These are phyloP conservation scores for Phaonia tiefii DNA, from an alignment of 2,888 invertebrate species.

Conservation along the genomic window DNA sequence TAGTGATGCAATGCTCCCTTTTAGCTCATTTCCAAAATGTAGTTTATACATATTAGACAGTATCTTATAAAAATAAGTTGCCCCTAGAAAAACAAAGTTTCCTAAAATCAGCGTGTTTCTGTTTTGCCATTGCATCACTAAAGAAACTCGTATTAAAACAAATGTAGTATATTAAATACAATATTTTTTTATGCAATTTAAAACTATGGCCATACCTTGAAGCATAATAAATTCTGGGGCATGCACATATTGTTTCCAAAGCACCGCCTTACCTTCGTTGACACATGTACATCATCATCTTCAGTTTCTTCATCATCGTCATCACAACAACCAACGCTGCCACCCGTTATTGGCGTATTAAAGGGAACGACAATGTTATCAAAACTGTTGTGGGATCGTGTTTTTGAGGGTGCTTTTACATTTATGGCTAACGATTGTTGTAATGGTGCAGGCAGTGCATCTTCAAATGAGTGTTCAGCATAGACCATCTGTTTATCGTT, in stretches of 20 bases:
- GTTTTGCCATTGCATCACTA: slow-evolving; percentile 57
- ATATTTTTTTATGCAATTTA: slow-evolving; percentile 74
- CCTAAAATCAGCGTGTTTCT: too few relatives aligned
- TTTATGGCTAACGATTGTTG: slow-evolving; percentile 59
- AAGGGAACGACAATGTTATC: slow-evolving; percentile 64
- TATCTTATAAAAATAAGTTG: too few relatives aligned
- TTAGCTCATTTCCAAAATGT: too few relatives aligned
- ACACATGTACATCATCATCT: slow-evolving; percentile 72
- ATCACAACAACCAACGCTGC: slow-evolving; percentile 24
- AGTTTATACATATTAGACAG: too few relatives aligned
- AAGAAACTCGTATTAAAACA: background rate
- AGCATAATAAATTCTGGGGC: slow-evolving; percentile 91
- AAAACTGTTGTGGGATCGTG: slow-evolving; percentile 64
- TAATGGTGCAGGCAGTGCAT: slow-evolving; percentile 62
- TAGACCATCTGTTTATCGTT: slow-evolving; percentile 31
- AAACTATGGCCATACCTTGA: slow-evolving; percentile 86
- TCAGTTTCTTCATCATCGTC: slow-evolving; percentile 73
- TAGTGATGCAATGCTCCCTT: slow-evolving; percentile 59
- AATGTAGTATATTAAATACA: slow-evolving; percentile 77
- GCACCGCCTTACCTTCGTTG: slow-evolving; percentile 85
- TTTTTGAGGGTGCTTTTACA: slow-evolving; percentile 49
- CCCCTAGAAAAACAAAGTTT: too few relatives aligned
- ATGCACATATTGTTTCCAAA: slow-evolving; percentile 90
- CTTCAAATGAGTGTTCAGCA: slow-evolving; percentile 56
- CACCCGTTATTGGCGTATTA: slow-evolving; percentile 53